Percentiles rank a stretch among this genome's conserved stretches.
Conservation (phyloP, 2,113 vertebrate species). For the Phaetusa simplex region DNA sequence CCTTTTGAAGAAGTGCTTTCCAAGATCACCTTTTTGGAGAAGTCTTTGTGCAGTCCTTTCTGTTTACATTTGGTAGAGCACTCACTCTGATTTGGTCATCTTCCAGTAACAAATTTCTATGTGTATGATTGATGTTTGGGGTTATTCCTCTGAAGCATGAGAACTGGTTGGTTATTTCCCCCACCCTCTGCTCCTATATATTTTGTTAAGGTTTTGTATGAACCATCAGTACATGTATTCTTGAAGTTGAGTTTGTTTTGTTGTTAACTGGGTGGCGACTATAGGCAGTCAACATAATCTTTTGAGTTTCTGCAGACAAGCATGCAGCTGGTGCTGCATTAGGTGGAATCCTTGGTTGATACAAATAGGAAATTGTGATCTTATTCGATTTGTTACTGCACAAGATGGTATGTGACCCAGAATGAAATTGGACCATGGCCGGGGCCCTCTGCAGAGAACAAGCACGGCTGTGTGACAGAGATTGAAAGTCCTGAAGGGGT, state of each 20-base stretch:
- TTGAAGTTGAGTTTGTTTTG: not conserved
- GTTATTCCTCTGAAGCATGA: not conserved
- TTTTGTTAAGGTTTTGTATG: not conserved
- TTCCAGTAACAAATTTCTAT: not conserved
- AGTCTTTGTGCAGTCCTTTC: not conserved
- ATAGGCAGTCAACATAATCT: not conserved
- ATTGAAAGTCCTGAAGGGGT: not conserved
- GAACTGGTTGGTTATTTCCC: not conserved
- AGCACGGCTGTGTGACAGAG: not conserved
- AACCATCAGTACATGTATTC: not conserved
- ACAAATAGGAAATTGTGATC: not conserved
- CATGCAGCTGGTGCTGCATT: not conserved
- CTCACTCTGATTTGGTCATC: not conserved
- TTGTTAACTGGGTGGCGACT: not conserved
- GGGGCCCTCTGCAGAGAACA: not conserved
- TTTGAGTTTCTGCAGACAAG: not conserved
- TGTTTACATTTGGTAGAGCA: not conserved
- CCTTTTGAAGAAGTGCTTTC: not conserved
- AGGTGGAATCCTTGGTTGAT: not conserved
- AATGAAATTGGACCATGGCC: not conserved
- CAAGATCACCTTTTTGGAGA: not conserved
- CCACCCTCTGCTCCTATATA: not conserved
- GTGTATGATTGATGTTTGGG: not conserved
- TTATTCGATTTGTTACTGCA: not conserved
- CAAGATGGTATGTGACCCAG: not conserved